Evolutionary conservation across 2,113 vertebrate genomes (phyloP).

Genomic region (Cranoglanis bouderius): DNA sequence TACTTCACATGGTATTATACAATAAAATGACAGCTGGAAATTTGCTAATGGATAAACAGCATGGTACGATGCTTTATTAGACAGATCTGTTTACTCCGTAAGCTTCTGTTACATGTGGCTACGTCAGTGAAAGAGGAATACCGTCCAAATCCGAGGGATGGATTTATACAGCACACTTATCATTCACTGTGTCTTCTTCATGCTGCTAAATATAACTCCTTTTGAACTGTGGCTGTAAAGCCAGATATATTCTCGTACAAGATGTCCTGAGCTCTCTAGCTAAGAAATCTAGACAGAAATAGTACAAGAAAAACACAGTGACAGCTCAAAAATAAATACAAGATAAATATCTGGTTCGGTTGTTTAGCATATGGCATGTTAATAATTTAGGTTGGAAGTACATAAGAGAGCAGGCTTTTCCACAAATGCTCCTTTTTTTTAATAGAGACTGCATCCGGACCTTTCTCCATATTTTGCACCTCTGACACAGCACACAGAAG

Average conservation of each 20-base stretch:
- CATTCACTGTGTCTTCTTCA: constrained; percentile 38
- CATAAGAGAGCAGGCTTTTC: background rate
- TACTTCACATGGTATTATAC: background rate
- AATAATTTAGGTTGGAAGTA: background rate
- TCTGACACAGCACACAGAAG: background rate
- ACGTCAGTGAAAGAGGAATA: constrained; percentile 46
- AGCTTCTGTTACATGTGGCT: constrained; percentile 29
- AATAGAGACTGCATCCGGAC: background rate
- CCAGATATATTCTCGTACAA: constrained; percentile 38
- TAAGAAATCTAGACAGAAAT: background rate
- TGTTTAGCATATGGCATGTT: background rate
- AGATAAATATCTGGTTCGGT: background rate
- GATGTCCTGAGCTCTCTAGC: constrained; percentile 35
- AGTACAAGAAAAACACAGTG: background rate
- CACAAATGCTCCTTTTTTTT: background rate
- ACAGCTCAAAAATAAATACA: constrained; percentile 17
- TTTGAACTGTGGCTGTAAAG: constrained; percentile 34
- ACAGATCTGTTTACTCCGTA: constrained; percentile 41
- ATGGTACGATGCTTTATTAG: constrained; percentile 1
- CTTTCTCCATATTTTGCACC: background rate
- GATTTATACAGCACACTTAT: constrained; percentile 43
- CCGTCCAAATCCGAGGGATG: constrained; percentile 13
- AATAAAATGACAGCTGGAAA: background rate
- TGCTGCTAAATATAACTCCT: constrained; percentile 48
- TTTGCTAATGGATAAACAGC: background rate